Evolutionary conservation across 1,140 invertebrate genomes (phyloP).

Genomic region (Gonioctena quinquepunctata): DNA sequence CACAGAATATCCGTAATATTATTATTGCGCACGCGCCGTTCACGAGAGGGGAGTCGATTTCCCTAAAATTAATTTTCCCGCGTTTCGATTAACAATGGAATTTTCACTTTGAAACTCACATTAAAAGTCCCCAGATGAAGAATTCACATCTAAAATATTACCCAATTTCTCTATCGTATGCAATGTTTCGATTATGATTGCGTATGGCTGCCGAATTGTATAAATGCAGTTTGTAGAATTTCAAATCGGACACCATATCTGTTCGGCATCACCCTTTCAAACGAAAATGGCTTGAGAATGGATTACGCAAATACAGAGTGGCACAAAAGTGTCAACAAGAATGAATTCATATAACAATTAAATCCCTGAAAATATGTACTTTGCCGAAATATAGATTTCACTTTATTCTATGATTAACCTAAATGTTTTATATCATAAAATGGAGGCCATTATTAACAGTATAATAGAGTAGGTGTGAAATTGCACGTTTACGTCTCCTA

Average conservation of each 20-base stretch:
- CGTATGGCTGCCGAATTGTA: too few relatives aligned
- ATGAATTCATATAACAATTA: too few relatives aligned
- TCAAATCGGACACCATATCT: background rate
- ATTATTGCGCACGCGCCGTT: constrained; percentile 28
- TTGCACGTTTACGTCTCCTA: too few relatives aligned
- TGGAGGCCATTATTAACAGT: background rate
- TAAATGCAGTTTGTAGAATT: background rate
- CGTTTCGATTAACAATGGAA: constrained; percentile 1
- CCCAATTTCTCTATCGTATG: too few relatives aligned
- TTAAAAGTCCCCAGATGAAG: background rate
- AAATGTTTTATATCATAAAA: background rate
- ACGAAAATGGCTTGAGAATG: too few relatives aligned
- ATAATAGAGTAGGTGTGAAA: background rate
- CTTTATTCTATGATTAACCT: background rate
- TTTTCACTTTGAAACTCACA: constrained; percentile 1
- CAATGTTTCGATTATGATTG: too few relatives aligned
- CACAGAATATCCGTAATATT: constrained; percentile 35
- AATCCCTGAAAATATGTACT: background rate
- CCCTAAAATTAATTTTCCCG: constrained; percentile 27
- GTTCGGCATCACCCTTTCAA: background rate
- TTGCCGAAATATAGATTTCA: background rate
- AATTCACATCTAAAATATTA: too few relatives aligned
- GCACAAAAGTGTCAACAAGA: too few relatives aligned
- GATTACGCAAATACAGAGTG: too few relatives aligned
- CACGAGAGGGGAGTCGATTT: constrained; percentile 20